These are phyloP conservation scores for Hydroisotoma schaefferi DNA, from an alignment of 2,888 invertebrate species.

Conservation along the genomic window DNA sequence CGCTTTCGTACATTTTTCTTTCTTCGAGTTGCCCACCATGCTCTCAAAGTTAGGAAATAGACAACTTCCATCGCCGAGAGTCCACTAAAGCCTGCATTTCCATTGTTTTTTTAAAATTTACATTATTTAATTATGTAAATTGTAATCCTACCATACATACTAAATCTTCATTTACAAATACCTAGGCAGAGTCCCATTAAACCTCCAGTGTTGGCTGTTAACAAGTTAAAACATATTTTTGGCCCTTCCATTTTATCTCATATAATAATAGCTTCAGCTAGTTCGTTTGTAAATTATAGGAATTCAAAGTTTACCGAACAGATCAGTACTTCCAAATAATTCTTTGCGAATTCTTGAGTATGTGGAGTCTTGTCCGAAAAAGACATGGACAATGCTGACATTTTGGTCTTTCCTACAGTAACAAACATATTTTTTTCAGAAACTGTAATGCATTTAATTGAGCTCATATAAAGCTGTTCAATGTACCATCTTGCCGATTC, in stretches of 20 bases:
- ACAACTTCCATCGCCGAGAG: conserved; percentile 30
- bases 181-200: not conserved
- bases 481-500: not conserved
- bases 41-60: conserved; percentile 28
- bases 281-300: no score
- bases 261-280: no score
- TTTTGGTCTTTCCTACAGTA: conserved; percentile 40
- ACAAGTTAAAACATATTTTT: no score
- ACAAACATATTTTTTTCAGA: no score
- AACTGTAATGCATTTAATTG: no score
- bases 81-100: conserved; percentile 34
- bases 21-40: conserved; percentile 18
- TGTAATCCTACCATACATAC: not conserved
- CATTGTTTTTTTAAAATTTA: not conserved
- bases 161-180: not conserved
- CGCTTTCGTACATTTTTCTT: not conserved
- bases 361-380: conserved; percentile 36
- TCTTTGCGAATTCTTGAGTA: conserved; percentile 40
- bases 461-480: no score
- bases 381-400: conserved; percentile 44
- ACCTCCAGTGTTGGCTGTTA: conserved; percentile 5
- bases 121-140: not conserved
- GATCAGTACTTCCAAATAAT: conserved; percentile 39
- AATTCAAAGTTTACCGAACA: conserved; percentile 43
- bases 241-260: no score